Evolutionary conservation across 92 coral and sea anemone species (phyloP).

Genomic region (Porites evermanni): DNA sequence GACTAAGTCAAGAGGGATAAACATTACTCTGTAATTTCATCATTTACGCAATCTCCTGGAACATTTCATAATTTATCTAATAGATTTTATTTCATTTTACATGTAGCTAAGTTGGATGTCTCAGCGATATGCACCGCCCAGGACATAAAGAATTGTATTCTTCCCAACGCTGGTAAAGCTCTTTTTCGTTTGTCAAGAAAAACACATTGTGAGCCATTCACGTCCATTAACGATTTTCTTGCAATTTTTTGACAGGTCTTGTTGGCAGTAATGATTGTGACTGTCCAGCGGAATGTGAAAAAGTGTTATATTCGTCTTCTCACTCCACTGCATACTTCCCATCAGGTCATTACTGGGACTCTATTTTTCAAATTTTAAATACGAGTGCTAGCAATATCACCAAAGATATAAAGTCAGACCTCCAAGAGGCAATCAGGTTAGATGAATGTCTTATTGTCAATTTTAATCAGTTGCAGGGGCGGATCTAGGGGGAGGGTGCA

Average conservation of each 20-base stretch:
- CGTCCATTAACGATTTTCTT: too few species aligned
- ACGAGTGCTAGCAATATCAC: background rate
- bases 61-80: background rate
- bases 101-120: background rate
- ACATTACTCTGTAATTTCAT: background rate
- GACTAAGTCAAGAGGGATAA: too few species aligned
- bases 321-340: constrained; percentile 57
- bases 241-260: background rate
- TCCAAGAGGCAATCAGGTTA: constrained; percentile 7
- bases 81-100: background rate
- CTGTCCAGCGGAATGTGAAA: constrained; percentile 55
- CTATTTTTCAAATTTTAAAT: constrained; percentile 8
- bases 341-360: constrained; percentile 44
- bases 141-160: background rate
- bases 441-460: background rate
- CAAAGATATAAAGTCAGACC: background rate
- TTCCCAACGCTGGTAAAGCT: constrained; percentile 5
- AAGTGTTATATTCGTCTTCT: constrained; percentile 6
- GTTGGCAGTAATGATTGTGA: constrained; percentile 35
- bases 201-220: background rate
- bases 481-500: too few species aligned
- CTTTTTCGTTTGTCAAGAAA: too few species aligned
- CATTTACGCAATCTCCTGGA: background rate
- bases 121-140: background rate
- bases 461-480: too few species aligned